These are phyloP conservation scores for Cetoscarus ocellatus DNA, from an alignment of 2,797 vertebrate species.

Conservation along the genomic window DNA sequence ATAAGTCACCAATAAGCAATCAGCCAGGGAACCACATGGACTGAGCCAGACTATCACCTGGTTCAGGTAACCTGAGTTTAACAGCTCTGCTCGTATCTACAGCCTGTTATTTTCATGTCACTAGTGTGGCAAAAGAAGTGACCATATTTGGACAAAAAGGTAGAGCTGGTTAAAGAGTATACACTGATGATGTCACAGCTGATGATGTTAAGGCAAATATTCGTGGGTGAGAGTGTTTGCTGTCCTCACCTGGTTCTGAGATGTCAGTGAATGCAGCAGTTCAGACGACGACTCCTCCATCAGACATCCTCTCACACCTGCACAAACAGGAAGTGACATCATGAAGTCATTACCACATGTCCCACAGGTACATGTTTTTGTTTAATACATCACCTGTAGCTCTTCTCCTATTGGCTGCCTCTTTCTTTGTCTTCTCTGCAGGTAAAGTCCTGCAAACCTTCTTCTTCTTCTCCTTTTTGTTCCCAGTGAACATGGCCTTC, in stretches of 20 bases:
- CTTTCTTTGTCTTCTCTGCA: constrained; percentile 78
- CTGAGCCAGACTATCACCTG: no score
- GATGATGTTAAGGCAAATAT: no score
- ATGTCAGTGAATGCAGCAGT: constrained; percentile 89
- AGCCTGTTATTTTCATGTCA: no score
- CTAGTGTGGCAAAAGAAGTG: no score
- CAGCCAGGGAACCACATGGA: no score
- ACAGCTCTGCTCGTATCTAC: no score
- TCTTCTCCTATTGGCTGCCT: constrained; percentile 70
- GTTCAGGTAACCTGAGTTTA: no score
- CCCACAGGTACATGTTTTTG: neutral
- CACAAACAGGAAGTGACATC: constrained; percentile 15
- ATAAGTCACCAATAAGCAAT: neutral
- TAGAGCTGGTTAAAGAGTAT: no score
- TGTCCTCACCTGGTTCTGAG: constrained; percentile 86
- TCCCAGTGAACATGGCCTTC: constrained; percentile 90
- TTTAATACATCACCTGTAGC: constrained; percentile 80
- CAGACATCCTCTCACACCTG: constrained; percentile 79
- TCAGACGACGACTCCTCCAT: constrained; percentile 88
- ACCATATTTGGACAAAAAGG: no score
- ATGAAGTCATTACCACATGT: constrained; percentile 23
- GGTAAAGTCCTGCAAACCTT: constrained; percentile 79
- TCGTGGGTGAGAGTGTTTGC: neutral
- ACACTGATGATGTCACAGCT: neutral
- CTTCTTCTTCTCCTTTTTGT: constrained; percentile 90